Conservation (phyloP, 2,888 invertebrate genomes). For the Alloplasta piceator region DNA sequence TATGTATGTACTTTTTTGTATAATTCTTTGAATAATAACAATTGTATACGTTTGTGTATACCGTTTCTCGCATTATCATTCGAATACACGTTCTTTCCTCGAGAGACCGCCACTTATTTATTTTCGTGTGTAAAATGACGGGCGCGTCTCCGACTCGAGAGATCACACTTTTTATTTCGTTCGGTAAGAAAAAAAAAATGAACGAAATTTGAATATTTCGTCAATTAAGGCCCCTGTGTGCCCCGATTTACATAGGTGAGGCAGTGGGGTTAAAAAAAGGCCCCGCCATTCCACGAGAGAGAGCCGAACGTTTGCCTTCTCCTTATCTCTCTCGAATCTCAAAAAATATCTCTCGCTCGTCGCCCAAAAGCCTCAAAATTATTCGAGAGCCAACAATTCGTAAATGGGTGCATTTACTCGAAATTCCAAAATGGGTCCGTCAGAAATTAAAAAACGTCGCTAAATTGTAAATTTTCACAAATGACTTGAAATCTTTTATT, state of each 20-base stretch:
- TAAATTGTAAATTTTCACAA: too few species aligned
- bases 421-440: too few species aligned
- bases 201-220: conserved; percentile 79
- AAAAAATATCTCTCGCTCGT: conserved; percentile 17
- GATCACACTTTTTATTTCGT: conserved; percentile 9
- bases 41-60: conserved; percentile 10
- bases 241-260: conserved; percentile 79
- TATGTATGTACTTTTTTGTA: conserved; percentile 20
- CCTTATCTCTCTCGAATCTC: conserved; percentile 5
- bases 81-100: conserved; percentile 68
- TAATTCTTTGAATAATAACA: conserved; percentile 31
- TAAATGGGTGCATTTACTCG: too few species aligned
- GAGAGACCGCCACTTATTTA: conserved; percentile 27
- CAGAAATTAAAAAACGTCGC: too few species aligned
- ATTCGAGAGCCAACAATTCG: too few species aligned
- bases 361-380: too few species aligned
- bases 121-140: conserved; percentile 24
- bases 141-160: conserved; percentile 24
- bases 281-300: background rate
- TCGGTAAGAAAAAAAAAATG: conserved; percentile 22
- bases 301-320: background rate
- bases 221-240: conserved; percentile 76
- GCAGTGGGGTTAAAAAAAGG: conserved; percentile 73
- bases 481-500: too few species aligned
- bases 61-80: conserved; percentile 73